phyloP scores from a whole-genome alignment of 2,113 vertebrate genomes.

The Ariopsis seemanni region DNA sequence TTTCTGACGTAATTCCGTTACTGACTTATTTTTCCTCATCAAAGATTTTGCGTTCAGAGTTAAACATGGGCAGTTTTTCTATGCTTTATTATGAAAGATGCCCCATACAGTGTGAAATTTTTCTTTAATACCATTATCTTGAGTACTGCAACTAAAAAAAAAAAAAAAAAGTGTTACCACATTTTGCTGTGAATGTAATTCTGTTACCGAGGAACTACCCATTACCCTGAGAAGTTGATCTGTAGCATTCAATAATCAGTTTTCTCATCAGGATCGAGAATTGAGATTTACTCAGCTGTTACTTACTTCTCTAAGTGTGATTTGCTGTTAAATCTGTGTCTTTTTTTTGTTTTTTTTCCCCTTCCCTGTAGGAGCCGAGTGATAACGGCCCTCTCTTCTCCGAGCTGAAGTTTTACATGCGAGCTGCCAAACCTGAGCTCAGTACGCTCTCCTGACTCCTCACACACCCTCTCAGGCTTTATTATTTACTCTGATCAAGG shows the following conservation, averaged over 20 bases:
- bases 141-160: too few species aligned
- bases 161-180: too few species aligned
- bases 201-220: too few species aligned
- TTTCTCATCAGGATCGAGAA: neutral
- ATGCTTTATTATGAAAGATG: too few species aligned
- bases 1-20: too few species aligned
- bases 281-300: neutral
- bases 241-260: neutral
- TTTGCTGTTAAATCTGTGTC: neutral
- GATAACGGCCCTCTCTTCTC: slow-evolving; percentile 95
- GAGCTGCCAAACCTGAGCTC: slow-evolving; percentile 91
- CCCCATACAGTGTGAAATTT: too few species aligned
- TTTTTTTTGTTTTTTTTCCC: slow-evolving; percentile 14
- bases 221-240: neutral
- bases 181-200: too few species aligned
- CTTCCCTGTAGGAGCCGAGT: slow-evolving; percentile 82
- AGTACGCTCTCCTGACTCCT: slow-evolving; percentile 77
- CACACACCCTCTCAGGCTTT: slow-evolving; percentile 29
- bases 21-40: too few species aligned
- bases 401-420: slow-evolving; percentile 95
- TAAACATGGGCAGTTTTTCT: too few species aligned
- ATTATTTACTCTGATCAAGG: slow-evolving; percentile 50
- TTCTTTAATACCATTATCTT: too few species aligned
- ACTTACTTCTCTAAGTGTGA: neutral
- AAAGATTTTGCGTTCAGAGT: too few species aligned